Evolutionary conservation across 2,113 vertebrate species (phyloP), one percentile per base, ranked within the genome.

Genomic region (Halichoeres trimaculatus): DNA sequence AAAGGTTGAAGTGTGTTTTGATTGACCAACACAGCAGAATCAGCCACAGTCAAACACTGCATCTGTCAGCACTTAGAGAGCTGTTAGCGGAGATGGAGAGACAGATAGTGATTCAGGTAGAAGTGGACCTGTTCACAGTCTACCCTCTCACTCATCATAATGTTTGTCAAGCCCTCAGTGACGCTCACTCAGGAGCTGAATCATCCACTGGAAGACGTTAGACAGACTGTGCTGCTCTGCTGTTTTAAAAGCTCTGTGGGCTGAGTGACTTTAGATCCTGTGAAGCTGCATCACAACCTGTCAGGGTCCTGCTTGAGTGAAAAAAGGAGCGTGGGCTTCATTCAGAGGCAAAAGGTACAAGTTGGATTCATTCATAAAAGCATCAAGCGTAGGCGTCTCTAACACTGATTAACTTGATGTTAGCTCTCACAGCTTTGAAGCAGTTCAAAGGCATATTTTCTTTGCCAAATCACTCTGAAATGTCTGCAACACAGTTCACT

Each of bases 271-370:
- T 9, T 19, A 26, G 57, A 26, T 40, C n/a, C 13, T 16, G 45
- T 1, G 16, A 56, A 26, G 51, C 17, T n/a, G 19, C 12, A 36
- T 51, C 59, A 63, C 50, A 52, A 41, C 43, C 68, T 60, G 56
- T 73, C 69, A 73, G 2, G 35, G 16, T 48, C 71, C 19, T 3
- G 17, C 52, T 23, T 47, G 14, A 54, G 67, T 41, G n/a, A 55
- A 50, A 50, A 50, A 50, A 60, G 60, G 30, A 10, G 55, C 45
- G 9, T 35, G 52, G 16, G 4, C 23, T 45, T 54, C 9, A 56
- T 30, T 70, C 34, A 24, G 13, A 19, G 2, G 17, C 17, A 68
- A 47, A 14, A 17, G 24, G 13, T 34, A 24, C 14, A 34, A 20
- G 19, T 11, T 36, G n/a, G 5, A 34, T 14, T 53, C 47, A 20